Conservation (phyloP, 2,113 vertebrate species). For the Hipposideros armiger region DNA sequence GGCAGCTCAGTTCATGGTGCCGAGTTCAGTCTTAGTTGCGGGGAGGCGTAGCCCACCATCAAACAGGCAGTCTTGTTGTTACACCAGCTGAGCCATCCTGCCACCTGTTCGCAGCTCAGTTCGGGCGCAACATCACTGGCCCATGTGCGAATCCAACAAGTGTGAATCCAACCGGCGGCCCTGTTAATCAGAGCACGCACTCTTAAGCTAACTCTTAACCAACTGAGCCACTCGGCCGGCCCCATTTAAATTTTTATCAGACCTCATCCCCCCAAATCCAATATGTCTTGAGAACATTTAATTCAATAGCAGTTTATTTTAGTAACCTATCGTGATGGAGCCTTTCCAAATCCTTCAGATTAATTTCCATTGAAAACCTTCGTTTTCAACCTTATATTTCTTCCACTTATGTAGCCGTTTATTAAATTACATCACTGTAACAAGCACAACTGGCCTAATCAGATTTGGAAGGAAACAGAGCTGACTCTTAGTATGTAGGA, state of each 20-base stretch:
- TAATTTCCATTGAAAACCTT: slow-evolving; percentile 3
- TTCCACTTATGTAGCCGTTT: not conserved
- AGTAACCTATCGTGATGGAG: slow-evolving; percentile 4
- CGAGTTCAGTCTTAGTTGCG: too few species aligned
- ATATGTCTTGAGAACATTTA: not conserved
- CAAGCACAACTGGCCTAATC: not conserved
- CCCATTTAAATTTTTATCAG: not conserved
- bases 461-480: not conserved
- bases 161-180: too few species aligned
- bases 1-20: too few species aligned
- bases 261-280: not conserved
- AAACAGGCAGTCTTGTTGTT: too few species aligned
- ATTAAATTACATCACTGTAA: not conserved
- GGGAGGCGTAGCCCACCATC: too few species aligned
- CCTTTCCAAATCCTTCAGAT: slow-evolving; percentile 3
- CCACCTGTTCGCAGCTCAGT: too few species aligned
- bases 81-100: too few species aligned
- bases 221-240: too few species aligned
- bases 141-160: too few species aligned
- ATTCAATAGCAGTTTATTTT: slow-evolving; percentile 5
- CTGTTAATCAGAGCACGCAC: too few species aligned
- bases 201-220: too few species aligned
- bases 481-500: not conserved
- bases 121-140: too few species aligned
- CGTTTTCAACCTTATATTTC: not conserved